Evolutionary conservation across 1,140 invertebrate species (phyloP).

Genomic region (Eurytemora carolleeae): DNA sequence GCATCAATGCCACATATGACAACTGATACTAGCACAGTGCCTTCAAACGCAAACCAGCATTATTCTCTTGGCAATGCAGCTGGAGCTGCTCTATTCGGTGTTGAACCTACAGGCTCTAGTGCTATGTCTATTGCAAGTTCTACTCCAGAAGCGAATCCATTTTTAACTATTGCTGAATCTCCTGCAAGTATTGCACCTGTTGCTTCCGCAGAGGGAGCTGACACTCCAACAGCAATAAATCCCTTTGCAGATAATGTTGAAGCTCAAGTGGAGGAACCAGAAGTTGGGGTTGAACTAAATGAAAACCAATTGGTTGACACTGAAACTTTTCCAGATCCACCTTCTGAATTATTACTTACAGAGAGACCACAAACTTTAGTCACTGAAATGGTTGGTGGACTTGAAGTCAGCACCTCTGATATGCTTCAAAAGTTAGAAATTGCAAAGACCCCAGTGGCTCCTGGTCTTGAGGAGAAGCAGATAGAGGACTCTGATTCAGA

Average conservation of each 20-base stretch:
- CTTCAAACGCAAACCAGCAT: not conserved
- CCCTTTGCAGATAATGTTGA: not conserved
- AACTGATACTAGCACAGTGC: not conserved
- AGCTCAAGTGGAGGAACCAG: not conserved
- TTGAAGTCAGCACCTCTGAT: not conserved
- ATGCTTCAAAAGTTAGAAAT: not conserved
- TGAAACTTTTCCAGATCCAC: too few species aligned
- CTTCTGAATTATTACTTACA: too few species aligned
- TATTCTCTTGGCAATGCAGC: too few species aligned
- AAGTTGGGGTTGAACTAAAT: not conserved
- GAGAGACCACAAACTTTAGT: not conserved
- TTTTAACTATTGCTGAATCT: not conserved
- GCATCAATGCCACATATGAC: not conserved
- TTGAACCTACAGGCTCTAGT: not conserved
- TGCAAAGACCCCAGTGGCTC: not conserved
- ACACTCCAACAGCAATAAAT: not conserved
- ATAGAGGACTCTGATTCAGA: not conserved
- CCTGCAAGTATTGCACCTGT: not conserved
- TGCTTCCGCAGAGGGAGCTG: not conserved
- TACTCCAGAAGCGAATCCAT: not conserved
- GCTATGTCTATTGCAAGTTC: not conserved
- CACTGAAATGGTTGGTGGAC: not conserved
- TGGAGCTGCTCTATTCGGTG: constrained; percentile 1
- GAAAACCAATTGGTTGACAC: too few species aligned
- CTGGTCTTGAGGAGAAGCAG: not conserved